Base-by-base conservation (phyloP, 2,888 invertebrate genomes). In the Phasia obesa region DNA sequence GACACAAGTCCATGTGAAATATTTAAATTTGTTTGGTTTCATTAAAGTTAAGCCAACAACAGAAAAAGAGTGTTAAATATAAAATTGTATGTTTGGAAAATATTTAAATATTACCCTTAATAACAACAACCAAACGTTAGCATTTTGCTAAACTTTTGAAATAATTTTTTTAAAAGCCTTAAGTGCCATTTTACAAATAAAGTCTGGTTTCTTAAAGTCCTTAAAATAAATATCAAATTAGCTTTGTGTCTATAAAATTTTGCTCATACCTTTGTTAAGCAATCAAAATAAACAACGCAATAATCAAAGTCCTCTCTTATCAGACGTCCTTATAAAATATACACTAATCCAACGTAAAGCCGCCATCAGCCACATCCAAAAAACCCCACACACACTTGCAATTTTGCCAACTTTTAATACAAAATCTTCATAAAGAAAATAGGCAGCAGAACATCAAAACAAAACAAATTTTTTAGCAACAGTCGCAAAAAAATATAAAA, bases 181-280 rank as follows among this genome's bases (percentile, higher is more conserved):
- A 77, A 82, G 82, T 82, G 78, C 82, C 82, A 78, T 78, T 78
- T 73, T 69, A 27, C 42, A 77, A 69, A 55, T 60, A 77, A 74
- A 82, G 74, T 82, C 78, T 82, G 82, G 73, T 74, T 67, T 70
- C 69, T 23, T 49, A 77, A 77, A 77, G 73, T 69, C 53, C 49
- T 60, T 49, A 13, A 67, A 81, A 71, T 64, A n/a, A 27, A 77
- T 62, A 77, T 77, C 62, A 69, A 73, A 70, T 42, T 57, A 47
- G 53, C 51, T 70, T 83, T 83, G 83, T 79, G 79, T 83, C 83
- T 83, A 83, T 62, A 55, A 83, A 75, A 83, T 53, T 67, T 35
- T 42, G 31, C 79, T 79, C 83, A 83, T 55, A 79, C 83, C 75
- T 79, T 74, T 57, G 38, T 55, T 31, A 64, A 49, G 51, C 64